Conservation (phyloP, 2,113 vertebrate genomes). For the Papio anubis region DNA sequence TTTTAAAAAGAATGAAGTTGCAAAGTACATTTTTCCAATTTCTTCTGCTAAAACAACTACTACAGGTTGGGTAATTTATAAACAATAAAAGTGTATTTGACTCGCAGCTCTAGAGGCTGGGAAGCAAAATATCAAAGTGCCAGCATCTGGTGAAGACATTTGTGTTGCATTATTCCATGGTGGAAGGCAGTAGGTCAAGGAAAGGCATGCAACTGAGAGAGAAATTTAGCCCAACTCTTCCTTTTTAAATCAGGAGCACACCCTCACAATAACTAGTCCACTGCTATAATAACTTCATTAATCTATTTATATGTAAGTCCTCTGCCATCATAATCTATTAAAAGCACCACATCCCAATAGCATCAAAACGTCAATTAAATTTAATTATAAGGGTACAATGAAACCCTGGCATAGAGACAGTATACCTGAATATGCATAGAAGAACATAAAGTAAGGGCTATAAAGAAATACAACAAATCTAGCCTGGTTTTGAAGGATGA, state of each 20-base stretch:
- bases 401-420: not conserved
- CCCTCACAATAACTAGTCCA: not conserved
- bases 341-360: not conserved
- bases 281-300: not conserved
- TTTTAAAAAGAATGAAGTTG: not conserved
- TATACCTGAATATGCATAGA: not conserved
- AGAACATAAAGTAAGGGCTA: not conserved
- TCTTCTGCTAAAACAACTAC: not conserved
- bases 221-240: not conserved
- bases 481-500: not conserved
- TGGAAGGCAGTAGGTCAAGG: not conserved
- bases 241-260: not conserved
- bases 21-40: not conserved
- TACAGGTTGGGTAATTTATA: not conserved
- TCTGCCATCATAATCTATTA: not conserved
- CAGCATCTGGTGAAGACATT: not conserved
- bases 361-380: not conserved
- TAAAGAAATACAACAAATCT: not conserved
- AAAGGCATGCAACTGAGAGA: not conserved
- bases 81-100: not conserved
- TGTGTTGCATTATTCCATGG: not conserved
- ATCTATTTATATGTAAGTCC: not conserved
- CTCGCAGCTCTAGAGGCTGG: not conserved
- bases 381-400: not conserved
- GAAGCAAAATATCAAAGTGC: not conserved